Evolutionary conservation across 1,140 invertebrate genomes (phyloP), one percentile per base, ranked within the genome.

Genomic region (Brachionus rotundiformis): DNA sequence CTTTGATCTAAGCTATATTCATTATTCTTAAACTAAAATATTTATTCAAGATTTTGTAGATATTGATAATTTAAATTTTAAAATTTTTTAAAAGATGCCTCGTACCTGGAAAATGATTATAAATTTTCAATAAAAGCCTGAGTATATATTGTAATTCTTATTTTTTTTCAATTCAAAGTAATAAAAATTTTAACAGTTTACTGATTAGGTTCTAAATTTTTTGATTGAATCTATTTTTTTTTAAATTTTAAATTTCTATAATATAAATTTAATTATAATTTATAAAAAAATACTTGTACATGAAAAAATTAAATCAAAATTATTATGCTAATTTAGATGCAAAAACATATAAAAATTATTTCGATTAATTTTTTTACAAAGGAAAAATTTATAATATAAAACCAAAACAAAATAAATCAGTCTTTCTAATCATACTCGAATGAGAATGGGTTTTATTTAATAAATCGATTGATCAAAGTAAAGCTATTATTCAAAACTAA

Each of bases 261-360:
- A 41, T 41, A 41, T 11, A 11, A 11, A 5, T 41, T 41, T 41
- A 13, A 41, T 1, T 0, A n/a, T n/a, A n/a, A n/a, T n/a, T n/a
- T n/a, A n/a, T n/a, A 41, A 41, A 41, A 41, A 41, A 59, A 59
- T 23, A 7, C n/a, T 16, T 16, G 49, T n/a, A 27, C 13, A 27
- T 63, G 11, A 27, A 27, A 63, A 27, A 63, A 63, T 13, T 63
- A 63, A 63, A 63, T 27, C 59, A 63, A 63, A 63, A 23, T 63
- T 31, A 63, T 63, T 63, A 63, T 63, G 59, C 25, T 63, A 63
- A 63, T 63, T 63, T 25, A 63, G 27, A 31, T 8, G 25, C 3
- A 49, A 49, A 49, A 49, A 49, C 16, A n/a, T 49, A 19, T 19
- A n/a, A 49, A 49, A 49, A 49, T 41, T 1, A 11, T 49, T 49